These are phyloP conservation scores for Microchirus variegatus DNA, from an alignment of 2,797 vertebrate species.

Conservation along the genomic window DNA sequence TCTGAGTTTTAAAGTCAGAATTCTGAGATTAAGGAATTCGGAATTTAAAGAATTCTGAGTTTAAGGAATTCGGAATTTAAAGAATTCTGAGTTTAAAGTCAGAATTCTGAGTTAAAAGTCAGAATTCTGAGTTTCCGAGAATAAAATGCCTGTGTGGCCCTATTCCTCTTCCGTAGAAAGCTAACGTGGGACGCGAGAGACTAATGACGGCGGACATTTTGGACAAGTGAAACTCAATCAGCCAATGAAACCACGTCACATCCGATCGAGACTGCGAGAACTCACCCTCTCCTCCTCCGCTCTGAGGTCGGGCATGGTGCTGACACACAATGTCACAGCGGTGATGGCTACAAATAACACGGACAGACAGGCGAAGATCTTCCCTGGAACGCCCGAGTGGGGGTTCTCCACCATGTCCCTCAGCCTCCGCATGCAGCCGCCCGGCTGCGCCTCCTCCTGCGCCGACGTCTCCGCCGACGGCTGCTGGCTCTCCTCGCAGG, in stretches of 20 bases:
- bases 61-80: no score
- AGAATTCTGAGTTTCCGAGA: no score
- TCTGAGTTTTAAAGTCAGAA: no score
- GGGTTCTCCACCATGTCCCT: constrained; percentile 96
- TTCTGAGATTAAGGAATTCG: no score
- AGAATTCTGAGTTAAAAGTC: no score
- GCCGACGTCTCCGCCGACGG: constrained; percentile 15
- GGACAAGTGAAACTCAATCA: background rate
- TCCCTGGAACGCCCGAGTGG: constrained; percentile 92
- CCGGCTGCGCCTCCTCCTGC: constrained; percentile 66
- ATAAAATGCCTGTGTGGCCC: no score
- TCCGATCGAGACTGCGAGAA: constrained; percentile 19
- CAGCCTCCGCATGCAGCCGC: constrained; percentile 85
- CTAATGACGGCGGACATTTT: constrained; percentile 5
- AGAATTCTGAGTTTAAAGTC: no score
- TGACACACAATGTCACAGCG: constrained; percentile 93
- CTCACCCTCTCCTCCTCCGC: constrained; percentile 96
- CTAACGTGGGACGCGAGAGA: background rate
- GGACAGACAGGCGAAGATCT: constrained; percentile 94
- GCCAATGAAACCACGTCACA: background rate
- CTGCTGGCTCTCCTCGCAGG: constrained; percentile 77
- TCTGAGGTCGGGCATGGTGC: constrained; percentile 96
- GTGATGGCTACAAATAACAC: constrained; percentile 94
- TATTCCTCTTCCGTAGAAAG: no score
- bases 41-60: no score